Conservation (phyloP, 2,888 invertebrate species). For the Limnephilus auricula region DNA sequence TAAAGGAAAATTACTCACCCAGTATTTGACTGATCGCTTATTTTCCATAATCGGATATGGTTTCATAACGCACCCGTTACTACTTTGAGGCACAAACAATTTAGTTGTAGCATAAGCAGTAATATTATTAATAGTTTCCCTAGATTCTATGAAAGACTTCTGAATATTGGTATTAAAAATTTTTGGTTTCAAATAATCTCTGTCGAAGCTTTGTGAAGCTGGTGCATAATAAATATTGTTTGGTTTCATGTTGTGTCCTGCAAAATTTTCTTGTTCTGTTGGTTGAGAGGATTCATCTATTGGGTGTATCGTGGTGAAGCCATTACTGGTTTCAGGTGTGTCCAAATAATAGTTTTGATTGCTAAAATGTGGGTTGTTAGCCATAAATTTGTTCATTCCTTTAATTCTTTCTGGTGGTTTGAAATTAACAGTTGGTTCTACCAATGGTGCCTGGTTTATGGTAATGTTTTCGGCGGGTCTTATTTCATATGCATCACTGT, state of each 20-base stretch:
- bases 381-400: neutral
- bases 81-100: neutral
- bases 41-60: neutral
- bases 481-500: neutral
- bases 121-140: neutral
- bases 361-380: conserved; percentile 2
- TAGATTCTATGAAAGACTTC: neutral
- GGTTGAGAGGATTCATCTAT: neutral
- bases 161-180: neutral
- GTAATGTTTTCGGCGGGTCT: neutral
- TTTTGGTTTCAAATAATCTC: neutral
- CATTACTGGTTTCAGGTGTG: neutral
- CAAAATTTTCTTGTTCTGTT: neutral
- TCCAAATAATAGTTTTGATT: conserved; percentile 10
- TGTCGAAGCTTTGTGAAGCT: neutral
- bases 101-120: neutral
- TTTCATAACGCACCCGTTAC: neutral
- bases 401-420: neutral
- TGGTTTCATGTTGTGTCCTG: neutral
- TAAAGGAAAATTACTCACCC: neutral
- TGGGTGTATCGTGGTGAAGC: neutral
- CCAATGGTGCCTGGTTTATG: neutral
- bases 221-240: neutral
- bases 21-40: neutral
- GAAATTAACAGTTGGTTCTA: neutral